A percentile compares a stretch with the other conserved stretches of the same genome.
Conservation (phyloP, 2,888 invertebrate species). For the Thumatha senex region DNA sequence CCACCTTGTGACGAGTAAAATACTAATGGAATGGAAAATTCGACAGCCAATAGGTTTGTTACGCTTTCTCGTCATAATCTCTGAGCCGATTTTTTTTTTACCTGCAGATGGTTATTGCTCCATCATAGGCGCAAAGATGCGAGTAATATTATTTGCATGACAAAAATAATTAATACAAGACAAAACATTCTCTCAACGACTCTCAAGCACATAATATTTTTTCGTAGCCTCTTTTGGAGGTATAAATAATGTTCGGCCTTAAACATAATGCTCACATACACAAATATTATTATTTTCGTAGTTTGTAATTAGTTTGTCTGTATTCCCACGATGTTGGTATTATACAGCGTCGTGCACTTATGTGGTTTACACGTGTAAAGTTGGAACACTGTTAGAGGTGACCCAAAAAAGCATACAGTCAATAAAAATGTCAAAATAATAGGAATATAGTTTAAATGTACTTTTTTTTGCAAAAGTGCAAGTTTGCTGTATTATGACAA, state of each 20-base stretch:
- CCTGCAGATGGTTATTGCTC: too few relatives aligned
- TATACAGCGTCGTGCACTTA: not conserved
- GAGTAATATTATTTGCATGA: too few relatives aligned
- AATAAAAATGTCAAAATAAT: slow-evolving; percentile 14
- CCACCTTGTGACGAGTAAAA: too few relatives aligned
- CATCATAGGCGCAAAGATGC: too few relatives aligned
- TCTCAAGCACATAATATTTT: too few relatives aligned
- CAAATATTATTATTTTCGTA: slow-evolving; percentile 7
- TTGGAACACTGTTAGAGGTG: not conserved
- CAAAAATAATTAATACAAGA: too few relatives aligned
- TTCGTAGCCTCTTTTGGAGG: too few relatives aligned
- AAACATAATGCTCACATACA: too few relatives aligned
- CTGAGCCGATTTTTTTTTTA: slow-evolving; percentile 2
- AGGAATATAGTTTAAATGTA: slow-evolving; percentile 19
- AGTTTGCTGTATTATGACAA: slow-evolving; percentile 40
- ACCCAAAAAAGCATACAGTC: slow-evolving; percentile 9
- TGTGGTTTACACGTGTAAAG: not conserved
- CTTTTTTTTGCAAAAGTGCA: slow-evolving; percentile 11
- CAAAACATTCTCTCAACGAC: too few relatives aligned
- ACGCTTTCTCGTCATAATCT: not conserved
- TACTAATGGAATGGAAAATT: too few relatives aligned
- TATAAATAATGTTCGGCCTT: too few relatives aligned
- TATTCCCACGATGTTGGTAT: not conserved
- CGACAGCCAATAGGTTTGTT: too few relatives aligned
- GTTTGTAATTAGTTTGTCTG: not conserved